Evolutionary conservation across 1,140 invertebrate species (phyloP).

Genomic region (Pogonognathellus flavescens): DNA sequence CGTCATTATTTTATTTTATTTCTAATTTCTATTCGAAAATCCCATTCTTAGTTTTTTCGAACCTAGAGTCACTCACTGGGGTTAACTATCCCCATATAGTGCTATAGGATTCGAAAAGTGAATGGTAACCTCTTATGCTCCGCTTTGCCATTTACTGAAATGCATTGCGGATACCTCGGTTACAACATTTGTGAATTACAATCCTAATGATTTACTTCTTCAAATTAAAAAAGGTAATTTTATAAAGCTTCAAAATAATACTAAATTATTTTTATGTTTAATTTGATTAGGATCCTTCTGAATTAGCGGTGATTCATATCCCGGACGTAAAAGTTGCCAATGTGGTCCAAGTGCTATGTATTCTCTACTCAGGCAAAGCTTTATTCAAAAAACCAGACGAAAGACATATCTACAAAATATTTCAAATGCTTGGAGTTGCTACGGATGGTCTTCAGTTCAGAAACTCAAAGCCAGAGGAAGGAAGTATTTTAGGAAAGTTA

Average conservation of each 20-base stretch:
- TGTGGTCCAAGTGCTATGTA: conserved; percentile 4
- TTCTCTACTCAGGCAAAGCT: conserved; percentile 23
- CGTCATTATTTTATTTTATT: not conserved
- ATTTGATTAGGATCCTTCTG: not conserved
- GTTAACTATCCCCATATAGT: not conserved
- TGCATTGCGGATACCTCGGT: conserved; percentile 31
- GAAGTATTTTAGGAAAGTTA: not conserved
- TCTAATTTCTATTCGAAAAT: not conserved
- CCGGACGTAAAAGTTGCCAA: conserved; percentile 20
- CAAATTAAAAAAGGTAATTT: too few species aligned
- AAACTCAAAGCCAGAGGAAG: conserved; percentile 28
- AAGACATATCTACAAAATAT: conserved; percentile 13
- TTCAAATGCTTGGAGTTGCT: conserved; percentile 16
- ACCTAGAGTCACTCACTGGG: conserved; percentile 34
- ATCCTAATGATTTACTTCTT: too few species aligned
- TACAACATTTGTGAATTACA: conserved; percentile 13
- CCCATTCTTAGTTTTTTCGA: not conserved
- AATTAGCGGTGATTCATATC: conserved; percentile 7
- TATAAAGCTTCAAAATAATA: too few species aligned
- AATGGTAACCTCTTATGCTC: conserved; percentile 43
- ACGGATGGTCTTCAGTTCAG: conserved; percentile 11
- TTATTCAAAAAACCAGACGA: not conserved
- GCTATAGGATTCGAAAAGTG: conserved; percentile 39
- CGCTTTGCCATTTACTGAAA: not conserved
- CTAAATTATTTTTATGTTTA: not conserved